phyloP scores from a whole-genome alignment of 2,888 invertebrate species.

The Ormia ochracea region DNA sequence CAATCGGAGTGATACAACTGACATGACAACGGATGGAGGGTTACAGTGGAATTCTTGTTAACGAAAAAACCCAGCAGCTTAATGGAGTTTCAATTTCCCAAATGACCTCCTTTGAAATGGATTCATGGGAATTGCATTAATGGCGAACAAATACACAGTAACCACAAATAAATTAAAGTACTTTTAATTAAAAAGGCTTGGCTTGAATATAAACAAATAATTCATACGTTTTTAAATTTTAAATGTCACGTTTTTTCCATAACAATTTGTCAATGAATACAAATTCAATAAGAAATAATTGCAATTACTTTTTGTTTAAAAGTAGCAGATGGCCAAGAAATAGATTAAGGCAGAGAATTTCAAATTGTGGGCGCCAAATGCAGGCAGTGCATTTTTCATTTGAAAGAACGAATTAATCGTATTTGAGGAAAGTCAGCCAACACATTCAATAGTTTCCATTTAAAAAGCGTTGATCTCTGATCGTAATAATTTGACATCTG shows the following conservation, averaged over 20 bases:
- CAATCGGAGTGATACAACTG: too few relatives aligned
- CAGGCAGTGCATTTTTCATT: too few relatives aligned
- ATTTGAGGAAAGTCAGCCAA: too few relatives aligned
- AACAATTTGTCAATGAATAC: slow-evolving; percentile 37
- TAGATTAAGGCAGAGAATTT: background rate
- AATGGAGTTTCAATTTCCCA: too few relatives aligned
- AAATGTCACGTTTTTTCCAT: slow-evolving; percentile 25
- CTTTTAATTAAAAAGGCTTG: slow-evolving; percentile 19
- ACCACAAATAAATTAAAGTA: background rate
- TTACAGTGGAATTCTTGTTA: too few relatives aligned
- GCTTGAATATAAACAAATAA: background rate
- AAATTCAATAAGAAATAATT: slow-evolving; percentile 26
- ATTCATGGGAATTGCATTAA: background rate
- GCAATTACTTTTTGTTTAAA: slow-evolving; percentile 30
- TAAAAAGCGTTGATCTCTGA: too few relatives aligned
- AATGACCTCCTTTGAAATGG: background rate
- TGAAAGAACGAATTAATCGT: too few relatives aligned
- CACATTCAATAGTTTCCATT: too few relatives aligned
- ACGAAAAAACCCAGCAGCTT: too few relatives aligned
- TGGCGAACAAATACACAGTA: background rate
- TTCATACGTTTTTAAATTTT: slow-evolving; percentile 7
- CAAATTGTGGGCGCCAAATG: background rate
- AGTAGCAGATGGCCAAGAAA: slow-evolving; percentile 26
- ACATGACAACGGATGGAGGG: too few relatives aligned
- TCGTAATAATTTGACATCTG: too few relatives aligned